phyloP scores from a whole-genome alignment of 2,797 vertebrate species.

The Champsocephalus esox region DNA sequence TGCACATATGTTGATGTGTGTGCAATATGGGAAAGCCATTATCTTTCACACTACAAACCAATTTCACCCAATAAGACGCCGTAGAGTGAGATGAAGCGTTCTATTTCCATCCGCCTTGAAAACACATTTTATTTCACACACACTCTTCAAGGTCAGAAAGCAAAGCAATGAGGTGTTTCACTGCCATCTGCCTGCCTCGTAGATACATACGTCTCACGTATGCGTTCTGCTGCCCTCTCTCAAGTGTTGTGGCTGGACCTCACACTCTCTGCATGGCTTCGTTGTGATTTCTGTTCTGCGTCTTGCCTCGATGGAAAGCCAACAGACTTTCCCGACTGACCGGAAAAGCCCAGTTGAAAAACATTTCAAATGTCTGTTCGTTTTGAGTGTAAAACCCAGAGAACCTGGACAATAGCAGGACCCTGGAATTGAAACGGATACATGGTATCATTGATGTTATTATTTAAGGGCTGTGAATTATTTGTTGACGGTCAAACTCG shows the following conservation, averaged over 20 bases:
- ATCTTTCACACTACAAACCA: conserved; percentile 36
- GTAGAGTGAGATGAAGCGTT: conserved; percentile 36
- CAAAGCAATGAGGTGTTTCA: conserved; percentile 39
- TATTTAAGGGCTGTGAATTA: too few species aligned
- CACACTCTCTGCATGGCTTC: not conserved
- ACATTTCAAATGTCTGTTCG: too few species aligned
- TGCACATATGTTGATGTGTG: not conserved
- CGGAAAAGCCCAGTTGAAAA: too few species aligned
- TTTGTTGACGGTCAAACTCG: too few species aligned
- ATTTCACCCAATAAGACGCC: conserved; percentile 40
- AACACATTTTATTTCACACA: not conserved
- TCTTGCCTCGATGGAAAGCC: too few species aligned
- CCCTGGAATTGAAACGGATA: too few species aligned
- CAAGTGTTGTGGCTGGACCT: not conserved
- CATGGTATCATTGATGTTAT: too few species aligned
- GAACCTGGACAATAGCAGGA: too few species aligned
- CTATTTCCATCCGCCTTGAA: conserved; percentile 35
- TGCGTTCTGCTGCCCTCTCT: not conserved
- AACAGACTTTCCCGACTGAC: too few species aligned
- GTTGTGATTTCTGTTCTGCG: too few species aligned
- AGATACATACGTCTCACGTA: conserved; percentile 6
- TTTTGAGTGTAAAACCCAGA: too few species aligned
- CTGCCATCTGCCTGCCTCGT: conserved; percentile 46
- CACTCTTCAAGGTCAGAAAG: conserved; percentile 49
- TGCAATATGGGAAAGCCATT: conserved; percentile 15